Evolutionary conservation across 2,797 vertebrate genomes (phyloP), one percentile per base, ranked within the genome.

Genomic region (Onychomys arenicola): DNA sequence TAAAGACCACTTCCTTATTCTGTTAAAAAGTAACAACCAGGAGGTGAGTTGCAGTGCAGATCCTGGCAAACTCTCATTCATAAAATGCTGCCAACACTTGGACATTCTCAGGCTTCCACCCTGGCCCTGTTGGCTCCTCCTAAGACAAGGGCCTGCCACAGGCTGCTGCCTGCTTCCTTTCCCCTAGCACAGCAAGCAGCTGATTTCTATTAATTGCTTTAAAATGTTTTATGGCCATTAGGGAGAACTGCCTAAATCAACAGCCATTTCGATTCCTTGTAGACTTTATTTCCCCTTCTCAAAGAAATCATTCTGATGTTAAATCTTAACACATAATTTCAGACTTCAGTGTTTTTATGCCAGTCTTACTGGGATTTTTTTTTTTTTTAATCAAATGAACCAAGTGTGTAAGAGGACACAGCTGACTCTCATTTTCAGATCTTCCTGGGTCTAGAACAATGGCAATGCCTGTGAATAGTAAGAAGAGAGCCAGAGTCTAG

Each of bases 241-340:
- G 34, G 43, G 34, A 75, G 76, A 91, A 82, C 1, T 63, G 52
- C 52, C 52, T 19, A 73, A 94, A 63, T 25, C 80, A 80, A 57
- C 40, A 61, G 43, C 34, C 80, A 90, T 52, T 89, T 82, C 67
- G n/a, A 91, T 77, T 77, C 89, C 89, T 61, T 61, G 63, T 43
- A 34, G 19, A 80, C 84, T 90, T 40, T 83, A 46, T 82, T 69
- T 23, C 32, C n/a, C 29, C 19, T 43, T n/a, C 32, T 34, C 57
- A 73, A 65, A 88, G 71, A 93, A 55, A 49, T 76, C 77, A 80
- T 80, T 80, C 75, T 95, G 63, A 95, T 89, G 57, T 91, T 59
- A 96, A 92, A 89, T 80, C 55, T 75, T 90, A 16, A 86, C 23
- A 63, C 55, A 52, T 77, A 80, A 90, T 52, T 90, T 94, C 29